phyloP scores from a whole-genome alignment of 2,113 vertebrate genomes.

The Daboia siamensis region DNA sequence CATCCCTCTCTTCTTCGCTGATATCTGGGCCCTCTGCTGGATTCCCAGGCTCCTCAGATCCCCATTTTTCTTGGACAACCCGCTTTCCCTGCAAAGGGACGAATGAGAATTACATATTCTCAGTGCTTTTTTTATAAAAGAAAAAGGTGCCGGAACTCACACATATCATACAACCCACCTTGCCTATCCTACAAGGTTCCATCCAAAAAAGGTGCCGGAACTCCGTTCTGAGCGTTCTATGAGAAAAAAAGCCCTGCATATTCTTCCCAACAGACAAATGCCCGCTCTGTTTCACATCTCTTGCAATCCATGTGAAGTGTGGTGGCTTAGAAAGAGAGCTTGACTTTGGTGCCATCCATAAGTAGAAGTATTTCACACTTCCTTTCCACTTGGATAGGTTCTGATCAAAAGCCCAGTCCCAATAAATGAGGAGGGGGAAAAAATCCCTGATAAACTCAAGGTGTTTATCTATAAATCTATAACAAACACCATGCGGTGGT shows the following conservation, averaged over 20 bases:
- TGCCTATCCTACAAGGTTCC: too few relatives aligned
- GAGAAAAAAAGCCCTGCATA: too few relatives aligned
- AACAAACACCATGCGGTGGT: not conserved
- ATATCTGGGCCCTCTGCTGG: conserved; percentile 55
- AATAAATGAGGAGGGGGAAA: not conserved
- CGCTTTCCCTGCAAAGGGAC: conserved; percentile 77
- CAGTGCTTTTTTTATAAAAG: too few relatives aligned
- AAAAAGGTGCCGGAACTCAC: too few relatives aligned
- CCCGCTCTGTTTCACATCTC: fast-evolving
- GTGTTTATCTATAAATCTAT: not conserved
- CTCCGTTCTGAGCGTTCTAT: too few relatives aligned
- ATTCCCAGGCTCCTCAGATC: conserved; percentile 27
- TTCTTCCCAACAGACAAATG: not conserved
- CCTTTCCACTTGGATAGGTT: not conserved
- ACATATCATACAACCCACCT: too few relatives aligned
- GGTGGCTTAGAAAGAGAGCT: not conserved
- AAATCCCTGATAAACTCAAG: not conserved
- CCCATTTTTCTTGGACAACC: conserved; percentile 84
- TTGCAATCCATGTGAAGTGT: not conserved
- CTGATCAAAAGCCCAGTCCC: not conserved
- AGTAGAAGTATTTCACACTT: not conserved
- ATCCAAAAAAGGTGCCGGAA: too few relatives aligned
- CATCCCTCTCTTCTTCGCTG: conserved; percentile 61
- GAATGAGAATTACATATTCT: not conserved
- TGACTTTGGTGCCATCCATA: not conserved